Evolutionary conservation across 2,113 vertebrate genomes (phyloP), one percentile per base, ranked within the genome.

Genomic region (Mobula birostris): DNA sequence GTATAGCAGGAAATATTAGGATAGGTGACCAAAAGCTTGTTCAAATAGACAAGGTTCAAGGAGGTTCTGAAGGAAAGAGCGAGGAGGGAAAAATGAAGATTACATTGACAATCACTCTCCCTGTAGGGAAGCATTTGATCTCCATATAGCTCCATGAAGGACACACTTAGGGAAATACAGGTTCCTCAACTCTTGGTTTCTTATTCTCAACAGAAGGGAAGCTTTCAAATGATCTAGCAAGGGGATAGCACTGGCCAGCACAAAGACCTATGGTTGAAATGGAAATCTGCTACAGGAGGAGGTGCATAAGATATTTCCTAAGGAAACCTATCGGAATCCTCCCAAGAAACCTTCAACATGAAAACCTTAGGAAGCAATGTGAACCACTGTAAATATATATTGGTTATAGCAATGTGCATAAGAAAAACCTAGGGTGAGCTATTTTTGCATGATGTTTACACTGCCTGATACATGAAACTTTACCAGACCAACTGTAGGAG

Each of bases 321-420:
- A 48, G 68, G 72, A 92, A 92, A 92, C 32, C 2, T 92, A n/a
- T 66, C 70, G 32, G 8, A 40, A 74, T 92, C 90, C 90, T 92
- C 90, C 90, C 68, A 92, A 32, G 90, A 92, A 72, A 72, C 72
- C 90, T 72, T 72, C 58, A 72, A 70, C 32, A 14, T 1, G 70
- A 66, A 74, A 92, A 48, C 90, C 90, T 92, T 72, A 24, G 72
- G 90, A 72, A 74, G 40, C 58, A 92, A 92, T 72, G 19, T 68
- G 87, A 90, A 48, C 61, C 14, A 90, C 29, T 88, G 58, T n/a
- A 90, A 68, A 90, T 14, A 90, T 32, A 32, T 32, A 48, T 88
- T 58, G 58, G 29, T 27, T 24, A 83, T 7, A 83, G 29, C 61
- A 61, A 88, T 12, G 56, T 58, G 40, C 48, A 21, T 85, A 11